Evolutionary conservation across 2,888 invertebrate species (phyloP).

Genomic region (Megaustenia siamemsis): DNA sequence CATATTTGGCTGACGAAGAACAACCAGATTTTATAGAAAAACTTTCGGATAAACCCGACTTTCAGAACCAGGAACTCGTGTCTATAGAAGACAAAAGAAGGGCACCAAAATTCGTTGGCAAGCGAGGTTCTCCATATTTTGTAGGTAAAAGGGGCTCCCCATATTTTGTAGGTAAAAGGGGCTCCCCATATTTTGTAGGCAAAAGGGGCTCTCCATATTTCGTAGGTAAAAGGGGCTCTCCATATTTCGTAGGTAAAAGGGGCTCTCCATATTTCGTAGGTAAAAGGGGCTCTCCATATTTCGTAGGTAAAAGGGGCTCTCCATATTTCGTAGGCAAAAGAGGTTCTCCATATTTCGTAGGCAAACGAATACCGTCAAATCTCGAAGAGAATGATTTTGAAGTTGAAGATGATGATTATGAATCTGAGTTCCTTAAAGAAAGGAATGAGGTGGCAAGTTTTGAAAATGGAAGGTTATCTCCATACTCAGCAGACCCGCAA

Average conservation of each 20-base stretch:
- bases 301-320: slow-evolving; percentile 18
- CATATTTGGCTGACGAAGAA: too few relatives aligned
- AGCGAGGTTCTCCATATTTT: not conserved
- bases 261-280: slow-evolving; percentile 23
- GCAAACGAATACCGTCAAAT: not conserved
- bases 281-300: slow-evolving; percentile 2
- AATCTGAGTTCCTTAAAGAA: too few relatives aligned
- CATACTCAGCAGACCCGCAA: slow-evolving; percentile 1
- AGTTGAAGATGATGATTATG: too few relatives aligned
- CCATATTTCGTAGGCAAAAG: slow-evolving; percentile 31
- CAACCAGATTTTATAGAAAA: not conserved
- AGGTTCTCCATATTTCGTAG: slow-evolving; percentile 13
- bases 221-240: slow-evolving; percentile 19
- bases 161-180: slow-evolving; percentile 24
- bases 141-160: slow-evolving; percentile 18
- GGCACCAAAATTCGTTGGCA: not conserved
- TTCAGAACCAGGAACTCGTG: not conserved
- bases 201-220: slow-evolving; percentile 23
- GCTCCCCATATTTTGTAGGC: slow-evolving; percentile 32
- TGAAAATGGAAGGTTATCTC: not conserved
- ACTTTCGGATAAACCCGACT: not conserved
- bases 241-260: not conserved
- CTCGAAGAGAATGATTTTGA: not conserved
- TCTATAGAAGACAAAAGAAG: not conserved
- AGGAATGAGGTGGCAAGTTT: not conserved